Evolutionary conservation across 2,888 invertebrate species (phyloP).

Genomic region (Nemotelus pantherinus): DNA sequence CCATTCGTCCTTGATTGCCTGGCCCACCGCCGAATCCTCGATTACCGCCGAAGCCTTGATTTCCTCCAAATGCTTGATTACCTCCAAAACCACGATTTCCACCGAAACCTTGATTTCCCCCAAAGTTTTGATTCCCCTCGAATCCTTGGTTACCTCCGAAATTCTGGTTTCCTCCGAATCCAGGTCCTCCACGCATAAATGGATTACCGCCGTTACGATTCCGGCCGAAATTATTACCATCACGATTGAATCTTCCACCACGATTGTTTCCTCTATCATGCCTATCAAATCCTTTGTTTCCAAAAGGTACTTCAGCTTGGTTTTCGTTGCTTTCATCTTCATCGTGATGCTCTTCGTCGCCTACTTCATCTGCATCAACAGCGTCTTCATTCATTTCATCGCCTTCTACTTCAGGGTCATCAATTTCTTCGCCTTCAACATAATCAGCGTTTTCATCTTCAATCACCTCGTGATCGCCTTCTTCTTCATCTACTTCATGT

Average conservation of each 20-base stretch:
- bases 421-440: slow-evolving; percentile 49
- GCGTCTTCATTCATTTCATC: slow-evolving; percentile 47
- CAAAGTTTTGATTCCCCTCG: slow-evolving; percentile 19
- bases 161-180: slow-evolving; percentile 4
- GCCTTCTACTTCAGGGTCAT: slow-evolving; percentile 48
- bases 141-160: slow-evolving; percentile 27
- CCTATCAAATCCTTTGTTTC: slow-evolving; percentile 38
- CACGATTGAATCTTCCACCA: slow-evolving; percentile 16
- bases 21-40: background rate
- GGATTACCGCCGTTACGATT: slow-evolving; percentile 12
- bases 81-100: slow-evolving; percentile 18
- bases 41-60: background rate
- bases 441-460: slow-evolving; percentile 49
- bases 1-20: background rate
- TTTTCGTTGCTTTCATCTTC: background rate
- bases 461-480: slow-evolving; percentile 48
- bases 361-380: background rate
- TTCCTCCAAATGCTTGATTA: background rate
- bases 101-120: slow-evolving; percentile 25
- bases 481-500: slow-evolving; percentile 48
- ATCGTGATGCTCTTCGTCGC: slow-evolving; percentile 7
- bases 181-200: slow-evolving; percentile 17
- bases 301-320: slow-evolving; percentile 49
- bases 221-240: slow-evolving; percentile 19
- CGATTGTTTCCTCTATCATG: slow-evolving; percentile 25